A percentile compares a stretch with the other conserved stretches of the same genome.
Evolutionary conservation across 2,113 vertebrate species (phyloP).

Genomic region (Sisor rabdophorus): DNA sequence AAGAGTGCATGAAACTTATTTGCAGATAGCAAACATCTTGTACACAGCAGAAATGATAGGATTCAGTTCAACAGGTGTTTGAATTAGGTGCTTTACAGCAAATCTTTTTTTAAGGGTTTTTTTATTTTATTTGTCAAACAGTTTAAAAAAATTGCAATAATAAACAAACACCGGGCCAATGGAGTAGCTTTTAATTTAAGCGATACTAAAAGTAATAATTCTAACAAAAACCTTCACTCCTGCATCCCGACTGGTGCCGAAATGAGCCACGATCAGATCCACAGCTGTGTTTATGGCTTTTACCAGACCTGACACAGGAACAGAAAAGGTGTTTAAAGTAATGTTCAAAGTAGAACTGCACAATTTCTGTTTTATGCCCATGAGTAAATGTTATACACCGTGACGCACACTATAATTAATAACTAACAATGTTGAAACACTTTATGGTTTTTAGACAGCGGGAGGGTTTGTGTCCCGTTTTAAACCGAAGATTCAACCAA

Average conservation of each 20-base stretch:
- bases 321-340: background rate
- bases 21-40: background rate
- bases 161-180: too few relatives aligned
- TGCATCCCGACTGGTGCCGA: conserved; percentile 89
- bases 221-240: conserved; percentile 77
- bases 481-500: too few relatives aligned
- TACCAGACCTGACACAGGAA: conserved; percentile 74
- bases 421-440: background rate
- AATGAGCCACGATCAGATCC: conserved; percentile 94
- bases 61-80: background rate
- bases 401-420: background rate
- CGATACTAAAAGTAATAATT: background rate
- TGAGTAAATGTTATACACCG: background rate
- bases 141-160: too few relatives aligned
- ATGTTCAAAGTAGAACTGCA: background rate
- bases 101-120: too few relatives aligned
- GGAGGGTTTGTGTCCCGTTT: too few relatives aligned
- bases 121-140: too few relatives aligned
- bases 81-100: background rate
- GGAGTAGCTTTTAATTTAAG: too few relatives aligned
- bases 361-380: background rate
- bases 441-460: background rate
- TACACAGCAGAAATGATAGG: background rate
- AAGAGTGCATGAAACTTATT: background rate
- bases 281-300: conserved; percentile 93